phyloP scores from a whole-genome alignment of 1,140 invertebrate genomes.

The Drosophila suzukii region DNA sequence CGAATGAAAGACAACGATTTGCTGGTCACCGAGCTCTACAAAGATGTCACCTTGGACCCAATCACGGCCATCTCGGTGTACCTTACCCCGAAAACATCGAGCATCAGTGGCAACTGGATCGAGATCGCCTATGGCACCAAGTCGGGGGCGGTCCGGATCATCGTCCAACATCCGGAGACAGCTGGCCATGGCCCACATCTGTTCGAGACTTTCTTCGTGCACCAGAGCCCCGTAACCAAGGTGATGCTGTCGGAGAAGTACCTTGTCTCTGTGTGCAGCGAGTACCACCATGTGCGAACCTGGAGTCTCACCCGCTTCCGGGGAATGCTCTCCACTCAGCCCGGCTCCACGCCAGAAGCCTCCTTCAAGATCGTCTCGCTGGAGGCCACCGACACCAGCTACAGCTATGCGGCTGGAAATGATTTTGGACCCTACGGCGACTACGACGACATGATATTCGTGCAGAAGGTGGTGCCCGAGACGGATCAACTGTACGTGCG shows the following conservation, averaged over 20 bases:
- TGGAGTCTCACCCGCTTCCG: slow-evolving; percentile 98
- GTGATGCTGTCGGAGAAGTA: slow-evolving; percentile 98
- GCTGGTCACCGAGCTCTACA: slow-evolving; percentile 97
- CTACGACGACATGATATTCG: slow-evolving; percentile 98
- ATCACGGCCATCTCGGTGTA: slow-evolving; percentile 99
- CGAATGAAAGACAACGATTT: slow-evolving; percentile 99
- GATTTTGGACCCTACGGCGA: slow-evolving; percentile 98
- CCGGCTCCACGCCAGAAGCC: slow-evolving; percentile 97
- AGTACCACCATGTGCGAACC: slow-evolving; percentile 98
- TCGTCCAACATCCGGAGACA: slow-evolving; percentile 99
- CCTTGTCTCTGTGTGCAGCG: slow-evolving; percentile 98
- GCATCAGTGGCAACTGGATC: slow-evolving; percentile 98
- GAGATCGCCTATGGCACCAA: slow-evolving; percentile 99
- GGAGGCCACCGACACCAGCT: slow-evolving; percentile 89
- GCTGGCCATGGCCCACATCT: slow-evolving; percentile 98
- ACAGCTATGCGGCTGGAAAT: slow-evolving; percentile 91
- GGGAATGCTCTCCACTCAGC: slow-evolving; percentile 98
- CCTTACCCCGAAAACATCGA: slow-evolving; percentile 96
- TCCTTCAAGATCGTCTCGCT: slow-evolving; percentile 93
- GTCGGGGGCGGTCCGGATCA: slow-evolving; percentile 97
- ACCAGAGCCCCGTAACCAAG: slow-evolving; percentile 97
- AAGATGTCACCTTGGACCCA: slow-evolving; percentile 96
- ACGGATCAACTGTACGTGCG: slow-evolving; percentile 97
- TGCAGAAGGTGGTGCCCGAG: slow-evolving; percentile 98
- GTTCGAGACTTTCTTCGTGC: slow-evolving; percentile 99